Evolutionary conservation across 2,797 vertebrate genomes (phyloP), one percentile per base, ranked within the genome.

Genomic region (Fratercula arctica): DNA sequence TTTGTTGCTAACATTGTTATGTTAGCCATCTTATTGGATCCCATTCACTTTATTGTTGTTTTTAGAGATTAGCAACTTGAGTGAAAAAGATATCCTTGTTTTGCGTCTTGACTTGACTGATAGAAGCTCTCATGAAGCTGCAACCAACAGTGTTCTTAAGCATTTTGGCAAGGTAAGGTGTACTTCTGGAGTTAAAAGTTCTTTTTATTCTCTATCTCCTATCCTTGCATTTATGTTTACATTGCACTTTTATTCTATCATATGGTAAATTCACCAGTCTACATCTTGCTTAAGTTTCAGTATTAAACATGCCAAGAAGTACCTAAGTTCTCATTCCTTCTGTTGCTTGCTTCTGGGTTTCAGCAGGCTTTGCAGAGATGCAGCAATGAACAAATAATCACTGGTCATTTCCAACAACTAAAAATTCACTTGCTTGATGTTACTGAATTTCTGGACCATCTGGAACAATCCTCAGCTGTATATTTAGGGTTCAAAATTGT

Each of bases 91-190:
- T 94, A 97, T 99, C 96, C 98, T 99, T 31, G 98, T 99, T 90
- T 98, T 99, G 96, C 98, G 98, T 7, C 98, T 99, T 51, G 99
- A 99, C 98, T 96, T 99, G 98, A 97, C 98, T 79, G 98, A 99
- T 33, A 98, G 98, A 60, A 97, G 93, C 73, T 98, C 98, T 33
- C 99, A 99, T 31, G 97, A 98, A 86, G 97, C 84, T 53, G 99
- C 99, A 96, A 98, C 98, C 19, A 98, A 98, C 88, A 94, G 87
- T 2, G 99, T 98, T 33, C 96, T 99, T 74, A 97, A 98, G 95
- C 96, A 99, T 96, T 99, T 99, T 98, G 99, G 99, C 87, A 98
- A 97, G 95, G 99, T 99, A 98, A 97, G 98, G 68, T 60, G 37
- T 54, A 33, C 46, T 60, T 70, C 70, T 93, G 92, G 35, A 56